phyloP scores from a whole-genome alignment of 2,888 invertebrate genomes.

The Drosophila flavopinicola region DNA sequence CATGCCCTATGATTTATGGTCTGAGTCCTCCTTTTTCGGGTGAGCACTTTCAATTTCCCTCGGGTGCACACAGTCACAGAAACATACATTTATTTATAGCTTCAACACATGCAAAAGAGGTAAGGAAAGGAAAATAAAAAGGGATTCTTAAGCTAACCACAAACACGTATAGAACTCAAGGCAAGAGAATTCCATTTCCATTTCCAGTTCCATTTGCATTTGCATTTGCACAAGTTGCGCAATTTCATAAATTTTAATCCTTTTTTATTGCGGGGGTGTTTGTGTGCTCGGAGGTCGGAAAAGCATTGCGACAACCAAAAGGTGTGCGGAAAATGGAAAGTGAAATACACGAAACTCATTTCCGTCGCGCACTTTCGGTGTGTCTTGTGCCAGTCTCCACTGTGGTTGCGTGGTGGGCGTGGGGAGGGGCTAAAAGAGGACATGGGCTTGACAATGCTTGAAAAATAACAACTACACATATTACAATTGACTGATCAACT shows the following conservation, averaged over 20 bases:
- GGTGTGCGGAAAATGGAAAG: constrained; percentile 63
- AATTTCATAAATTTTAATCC: constrained; percentile 80
- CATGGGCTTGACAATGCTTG: constrained; percentile 1
- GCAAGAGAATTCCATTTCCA: constrained; percentile 51
- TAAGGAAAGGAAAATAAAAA: background rate
- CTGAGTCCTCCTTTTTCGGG: constrained; percentile 14
- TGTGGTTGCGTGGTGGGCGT: too few species aligned
- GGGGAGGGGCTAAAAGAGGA: background rate
- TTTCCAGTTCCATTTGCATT: constrained; percentile 38
- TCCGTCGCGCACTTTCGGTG: constrained; percentile 50
- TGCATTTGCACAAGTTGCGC: constrained; percentile 55
- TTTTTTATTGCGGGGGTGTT: constrained; percentile 69
- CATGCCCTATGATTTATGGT: constrained; percentile 61
- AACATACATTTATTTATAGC: constrained; percentile 64
- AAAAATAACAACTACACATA: constrained; percentile 17
- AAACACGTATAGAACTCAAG: constrained; percentile 46
- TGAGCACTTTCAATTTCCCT: constrained; percentile 14
- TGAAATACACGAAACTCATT: constrained; percentile 77
- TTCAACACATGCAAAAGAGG: constrained; percentile 21
- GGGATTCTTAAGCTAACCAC: constrained; percentile 52
- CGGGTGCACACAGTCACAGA: background rate
- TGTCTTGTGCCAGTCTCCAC: constrained; percentile 15
- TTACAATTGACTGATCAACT: background rate
- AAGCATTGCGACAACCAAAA: constrained; percentile 23
- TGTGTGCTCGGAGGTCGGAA: constrained; percentile 6